A percentile compares a stretch with the other conserved stretches of the same genome.
phyloP scores from a whole-genome alignment of 2,797 vertebrate genomes.

The Gymnodraco acuticeps region DNA sequence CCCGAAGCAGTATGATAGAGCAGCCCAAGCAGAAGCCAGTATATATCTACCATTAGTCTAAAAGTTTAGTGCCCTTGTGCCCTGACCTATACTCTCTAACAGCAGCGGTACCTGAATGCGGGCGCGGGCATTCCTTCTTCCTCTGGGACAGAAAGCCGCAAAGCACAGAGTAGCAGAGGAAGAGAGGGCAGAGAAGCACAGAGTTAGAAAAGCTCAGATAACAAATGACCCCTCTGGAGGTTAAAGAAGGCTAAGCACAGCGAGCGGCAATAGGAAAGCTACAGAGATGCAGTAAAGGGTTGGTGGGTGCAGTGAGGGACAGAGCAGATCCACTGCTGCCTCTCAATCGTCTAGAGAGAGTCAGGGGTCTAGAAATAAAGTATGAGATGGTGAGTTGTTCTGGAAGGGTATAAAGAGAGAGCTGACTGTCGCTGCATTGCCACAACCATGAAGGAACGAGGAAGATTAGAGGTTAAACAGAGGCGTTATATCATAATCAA shows the following conservation, averaged over 20 bases:
- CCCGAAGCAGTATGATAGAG: constrained; percentile 33
- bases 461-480: constrained; percentile 74
- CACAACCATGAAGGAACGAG: constrained; percentile 52
- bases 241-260: constrained; percentile 57
- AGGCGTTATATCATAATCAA: constrained; percentile 66
- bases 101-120: constrained; percentile 95
- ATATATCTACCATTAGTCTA: constrained; percentile 15
- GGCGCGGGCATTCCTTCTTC: constrained; percentile 98
- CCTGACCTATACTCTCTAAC: constrained; percentile 26
- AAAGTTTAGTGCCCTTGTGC: constrained; percentile 27
- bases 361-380: constrained; percentile 47
- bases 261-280: constrained; percentile 61
- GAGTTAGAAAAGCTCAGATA: constrained; percentile 68
- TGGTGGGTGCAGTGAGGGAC: constrained; percentile 45
- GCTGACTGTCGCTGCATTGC: constrained; percentile 45
- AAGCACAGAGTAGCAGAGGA: constrained; percentile 88
- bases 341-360: constrained; percentile 35
- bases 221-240: constrained; percentile 43
- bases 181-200: constrained; percentile 88
- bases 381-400: constrained; percentile 48
- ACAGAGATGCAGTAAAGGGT: constrained; percentile 64
- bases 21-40: constrained; percentile 40
- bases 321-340: constrained; percentile 48
- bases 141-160: constrained; percentile 96
- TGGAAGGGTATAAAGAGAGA: constrained; percentile 58